phyloP scores from a whole-genome alignment of 2,113 vertebrate genomes.

The Macquaria ambigua region DNA sequence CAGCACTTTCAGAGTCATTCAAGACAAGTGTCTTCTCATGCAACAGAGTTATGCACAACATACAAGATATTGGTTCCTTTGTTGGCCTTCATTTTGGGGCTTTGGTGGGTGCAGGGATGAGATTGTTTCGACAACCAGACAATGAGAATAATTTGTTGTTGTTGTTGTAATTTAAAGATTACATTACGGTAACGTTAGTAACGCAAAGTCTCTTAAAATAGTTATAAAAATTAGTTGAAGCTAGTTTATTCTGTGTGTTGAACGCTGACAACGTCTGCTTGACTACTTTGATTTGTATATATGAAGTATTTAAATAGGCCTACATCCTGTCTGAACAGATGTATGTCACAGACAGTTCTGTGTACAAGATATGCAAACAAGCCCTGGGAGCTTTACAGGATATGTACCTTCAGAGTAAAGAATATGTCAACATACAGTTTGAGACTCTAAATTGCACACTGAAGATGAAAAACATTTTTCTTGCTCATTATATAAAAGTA shows the following conservation, averaged over 20 bases:
- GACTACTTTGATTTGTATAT: background rate
- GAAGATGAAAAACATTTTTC: background rate
- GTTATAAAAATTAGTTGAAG: background rate
- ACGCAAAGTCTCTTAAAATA: background rate
- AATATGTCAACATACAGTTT: background rate
- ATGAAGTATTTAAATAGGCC: background rate
- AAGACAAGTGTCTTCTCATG: background rate
- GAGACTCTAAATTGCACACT: background rate
- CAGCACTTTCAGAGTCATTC: background rate
- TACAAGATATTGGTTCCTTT: background rate
- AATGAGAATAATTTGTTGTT: background rate
- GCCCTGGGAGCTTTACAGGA: background rate
- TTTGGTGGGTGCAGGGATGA: background rate
- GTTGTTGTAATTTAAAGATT: background rate
- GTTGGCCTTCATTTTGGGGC: background rate
- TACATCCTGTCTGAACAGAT: background rate
- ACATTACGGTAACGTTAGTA: too few species aligned
- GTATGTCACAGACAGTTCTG: background rate
- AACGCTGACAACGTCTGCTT: background rate
- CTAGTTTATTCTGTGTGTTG: background rate
- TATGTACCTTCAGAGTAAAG: background rate
- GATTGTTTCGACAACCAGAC: background rate
- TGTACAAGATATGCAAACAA: background rate
- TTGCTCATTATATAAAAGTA: background rate
- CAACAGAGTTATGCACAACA: background rate